These are phyloP conservation scores for Pocillopora meandrina DNA, from an alignment of 92 coral and sea anemone species.

Conservation along the genomic window DNA sequence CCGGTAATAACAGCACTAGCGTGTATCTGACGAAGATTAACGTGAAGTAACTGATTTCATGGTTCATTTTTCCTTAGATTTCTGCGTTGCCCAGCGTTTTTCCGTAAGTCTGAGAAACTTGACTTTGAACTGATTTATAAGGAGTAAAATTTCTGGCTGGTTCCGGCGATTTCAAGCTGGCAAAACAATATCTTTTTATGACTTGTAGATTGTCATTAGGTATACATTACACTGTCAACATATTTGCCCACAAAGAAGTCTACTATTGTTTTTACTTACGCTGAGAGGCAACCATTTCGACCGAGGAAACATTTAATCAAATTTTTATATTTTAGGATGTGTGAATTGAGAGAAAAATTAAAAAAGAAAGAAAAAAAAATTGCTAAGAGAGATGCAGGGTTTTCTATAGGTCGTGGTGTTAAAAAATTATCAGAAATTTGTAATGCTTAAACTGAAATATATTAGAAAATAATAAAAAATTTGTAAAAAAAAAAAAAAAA, in stretches of 20 bases:
- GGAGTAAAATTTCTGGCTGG: too few relatives aligned
- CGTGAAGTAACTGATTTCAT: not conserved
- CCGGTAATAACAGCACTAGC: constrained; percentile 6
- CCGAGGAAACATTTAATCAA: not conserved
- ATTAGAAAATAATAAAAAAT: too few relatives aligned
- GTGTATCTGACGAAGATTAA: not conserved
- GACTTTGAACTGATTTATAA: not conserved
- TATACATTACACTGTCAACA: not conserved
- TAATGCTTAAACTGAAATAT: too few relatives aligned
- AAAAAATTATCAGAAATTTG: too few relatives aligned
- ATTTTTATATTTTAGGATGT: not conserved
- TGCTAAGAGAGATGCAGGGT: too few relatives aligned
- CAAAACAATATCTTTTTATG: too few relatives aligned
- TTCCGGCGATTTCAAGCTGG: too few relatives aligned
- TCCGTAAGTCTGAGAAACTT: not conserved
- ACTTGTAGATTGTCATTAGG: too few relatives aligned
- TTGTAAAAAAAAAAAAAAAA: too few relatives aligned
- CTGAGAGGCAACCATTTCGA: not conserved
- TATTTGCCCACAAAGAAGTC: not conserved
- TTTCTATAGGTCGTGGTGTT: too few relatives aligned
- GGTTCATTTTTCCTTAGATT: not conserved
- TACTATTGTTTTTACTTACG: not conserved
- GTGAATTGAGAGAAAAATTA: too few relatives aligned
- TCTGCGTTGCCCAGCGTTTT: not conserved
- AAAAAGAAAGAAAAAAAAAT: too few relatives aligned